Evolutionary conservation across 2,113 vertebrate species (phyloP).

Genomic region (Salvelinus alpinus): DNA sequence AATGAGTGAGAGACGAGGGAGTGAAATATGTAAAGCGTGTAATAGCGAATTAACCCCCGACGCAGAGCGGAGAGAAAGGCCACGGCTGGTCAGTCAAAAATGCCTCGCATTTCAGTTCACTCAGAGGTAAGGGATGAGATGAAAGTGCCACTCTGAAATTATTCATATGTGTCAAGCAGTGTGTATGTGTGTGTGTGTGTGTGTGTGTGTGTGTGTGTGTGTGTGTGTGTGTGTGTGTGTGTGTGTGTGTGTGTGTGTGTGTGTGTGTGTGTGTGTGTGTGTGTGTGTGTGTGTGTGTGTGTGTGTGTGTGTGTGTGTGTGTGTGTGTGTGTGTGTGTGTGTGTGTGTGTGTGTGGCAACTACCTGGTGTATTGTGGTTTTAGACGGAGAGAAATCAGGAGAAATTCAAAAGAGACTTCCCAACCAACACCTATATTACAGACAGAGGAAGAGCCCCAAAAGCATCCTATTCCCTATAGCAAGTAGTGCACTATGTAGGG

Average conservation of each 20-base stretch:
- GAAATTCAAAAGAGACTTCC: neutral
- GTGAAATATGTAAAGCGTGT: neutral
- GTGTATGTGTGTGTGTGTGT: neutral
- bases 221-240: neutral
- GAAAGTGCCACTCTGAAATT: neutral
- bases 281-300: neutral
- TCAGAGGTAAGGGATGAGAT: neutral
- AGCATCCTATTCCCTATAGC: no score
- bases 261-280: no score
- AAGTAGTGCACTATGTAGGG: no score
- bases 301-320: neutral
- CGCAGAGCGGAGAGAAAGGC: neutral
- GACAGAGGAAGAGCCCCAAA: neutral
- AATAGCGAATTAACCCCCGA: neutral
- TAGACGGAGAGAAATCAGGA: conserved; percentile 21
- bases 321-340: no score
- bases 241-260: neutral
- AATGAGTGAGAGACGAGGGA: conserved; percentile 26
- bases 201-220: conserved; percentile 7
- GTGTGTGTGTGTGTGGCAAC: neutral
- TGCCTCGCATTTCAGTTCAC: neutral
- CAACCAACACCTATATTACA: neutral
- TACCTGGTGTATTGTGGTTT: no score
- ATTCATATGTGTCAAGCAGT: neutral
- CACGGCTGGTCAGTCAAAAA: neutral